These are phyloP conservation scores for Cardiocondyla obscurior DNA, from an alignment of 1,140 invertebrate species.

Conservation along the genomic window DNA sequence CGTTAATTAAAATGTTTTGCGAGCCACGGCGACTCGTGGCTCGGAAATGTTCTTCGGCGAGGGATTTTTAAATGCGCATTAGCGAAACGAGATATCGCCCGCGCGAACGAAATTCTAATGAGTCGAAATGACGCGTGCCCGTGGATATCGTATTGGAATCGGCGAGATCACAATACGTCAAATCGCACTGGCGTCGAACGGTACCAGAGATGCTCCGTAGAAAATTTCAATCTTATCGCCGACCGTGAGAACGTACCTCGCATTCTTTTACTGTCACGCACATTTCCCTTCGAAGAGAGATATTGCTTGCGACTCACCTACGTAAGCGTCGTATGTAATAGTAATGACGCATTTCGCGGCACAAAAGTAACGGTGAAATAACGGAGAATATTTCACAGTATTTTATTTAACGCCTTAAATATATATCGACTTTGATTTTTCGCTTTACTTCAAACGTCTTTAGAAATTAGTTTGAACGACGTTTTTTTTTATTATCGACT, in stretches of 20 bases:
- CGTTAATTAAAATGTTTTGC: background rate
- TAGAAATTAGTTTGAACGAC: background rate
- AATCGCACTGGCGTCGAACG: background rate
- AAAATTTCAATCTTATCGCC: slow-evolving; percentile 39
- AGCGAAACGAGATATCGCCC: background rate
- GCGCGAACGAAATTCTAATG: slow-evolving; percentile 18
- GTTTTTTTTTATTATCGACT: no score
- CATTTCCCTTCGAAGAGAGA: background rate
- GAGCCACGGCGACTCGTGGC: background rate
- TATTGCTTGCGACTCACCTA: slow-evolving; percentile 17
- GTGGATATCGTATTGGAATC: background rate
- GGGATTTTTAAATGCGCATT: background rate
- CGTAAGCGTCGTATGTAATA: background rate
- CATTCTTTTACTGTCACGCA: slow-evolving; percentile 11
- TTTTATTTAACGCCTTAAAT: slow-evolving; percentile 6
- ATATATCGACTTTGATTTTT: background rate
- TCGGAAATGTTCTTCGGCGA: background rate
- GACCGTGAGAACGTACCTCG: slow-evolving; percentile 43
- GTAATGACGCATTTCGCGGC: slow-evolving; percentile 8
- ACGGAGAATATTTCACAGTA: background rate
- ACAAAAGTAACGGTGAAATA: slow-evolving; percentile 24
- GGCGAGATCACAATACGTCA: slow-evolving; percentile 4
- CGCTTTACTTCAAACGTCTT: background rate
- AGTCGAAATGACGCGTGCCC: background rate
- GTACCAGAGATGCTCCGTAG: background rate